Base-by-base conservation (phyloP, 1,140 invertebrate genomes). In the Ephestia elutella region DNA sequence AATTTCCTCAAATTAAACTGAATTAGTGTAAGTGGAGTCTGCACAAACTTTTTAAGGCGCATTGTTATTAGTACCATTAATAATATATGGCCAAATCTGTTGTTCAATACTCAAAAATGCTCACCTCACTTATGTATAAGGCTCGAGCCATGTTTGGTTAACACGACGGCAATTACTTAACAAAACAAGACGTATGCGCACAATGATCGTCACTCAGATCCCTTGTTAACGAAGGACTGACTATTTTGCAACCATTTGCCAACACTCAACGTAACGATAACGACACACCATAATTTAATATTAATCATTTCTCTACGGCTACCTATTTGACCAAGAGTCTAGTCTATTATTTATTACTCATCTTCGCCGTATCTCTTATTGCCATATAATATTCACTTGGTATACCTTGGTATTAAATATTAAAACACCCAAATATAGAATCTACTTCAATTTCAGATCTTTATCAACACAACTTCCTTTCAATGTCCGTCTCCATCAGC, bases 91-190 rank as follows among this genome's bases (percentile, higher is more conserved):
- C 38, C 13, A 44, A 15, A 17, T 44, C 5, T 44, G 38, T 44
- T 15, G 38, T 15, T 10, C n/a, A 44, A 44, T 44, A 44, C 13
- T 44, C 5, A 15, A 15, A 44, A 5, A 44, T 15, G 5, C 2
- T 44, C 38, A 13, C 5, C 32, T n/a, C n/a, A n/a, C 38, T n/a
- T 15, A 44, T 13, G 15, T 44, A 44, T 44, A 44, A n/a, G 38
- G 38, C 38, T n/a, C 38, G 38, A 3, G 38, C 15, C 10, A 13
- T 44, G 10, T 44, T 44, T 44, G 38, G 38, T 44, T 44, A 44
- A 44, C 38, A 44, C 38, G 38, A 44, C n/a, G n/a, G 38, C 38
- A 44, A 44, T 44, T 44, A 44, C 38, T 44, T n/a, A n/a, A 44
- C 38, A n/a, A 15, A 13, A 5, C 38, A 5, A 44, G 13, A 15